These are phyloP conservation scores for Amaurobius ferox DNA, from an alignment of 2,888 invertebrate species.

Conservation along the genomic window DNA sequence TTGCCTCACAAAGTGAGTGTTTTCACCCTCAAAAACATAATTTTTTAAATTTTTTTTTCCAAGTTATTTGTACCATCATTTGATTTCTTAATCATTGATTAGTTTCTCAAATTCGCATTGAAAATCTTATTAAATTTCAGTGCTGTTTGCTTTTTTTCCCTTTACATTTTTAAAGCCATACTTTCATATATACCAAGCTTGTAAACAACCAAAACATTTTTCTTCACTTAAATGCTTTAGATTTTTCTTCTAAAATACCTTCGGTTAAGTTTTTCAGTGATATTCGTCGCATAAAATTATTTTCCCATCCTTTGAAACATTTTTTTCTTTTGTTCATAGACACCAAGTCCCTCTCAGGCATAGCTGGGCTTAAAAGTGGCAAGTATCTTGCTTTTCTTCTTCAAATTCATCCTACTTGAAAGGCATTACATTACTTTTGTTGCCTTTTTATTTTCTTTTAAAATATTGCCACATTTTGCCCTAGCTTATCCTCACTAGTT, in stretches of 20 bases:
- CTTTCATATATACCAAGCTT: neutral
- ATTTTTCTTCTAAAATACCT: neutral
- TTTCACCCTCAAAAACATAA: too few species aligned
- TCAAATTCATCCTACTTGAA: conserved; percentile 9
- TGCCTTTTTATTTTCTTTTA: conserved; percentile 10
- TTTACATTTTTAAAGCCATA: conserved; percentile 4
- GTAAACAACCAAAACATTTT: neutral
- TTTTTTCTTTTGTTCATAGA: conserved; percentile 33
- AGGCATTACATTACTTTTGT: conserved; percentile 12
- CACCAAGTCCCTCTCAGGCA: conserved; percentile 27
- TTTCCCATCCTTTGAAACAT: conserved; percentile 20
- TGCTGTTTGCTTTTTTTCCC: neutral
- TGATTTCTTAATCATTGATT: neutral
- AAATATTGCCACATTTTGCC: conserved; percentile 30
- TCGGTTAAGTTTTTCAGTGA: neutral
- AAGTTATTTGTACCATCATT: neutral
- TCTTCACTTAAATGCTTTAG: too few species aligned
- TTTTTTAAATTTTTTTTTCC: too few species aligned
- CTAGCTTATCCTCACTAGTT: conserved; percentile 15
- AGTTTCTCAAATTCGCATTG: neutral
- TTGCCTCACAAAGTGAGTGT: too few species aligned
- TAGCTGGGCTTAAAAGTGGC: conserved; percentile 31
- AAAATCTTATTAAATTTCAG: neutral
- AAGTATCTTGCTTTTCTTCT: conserved; percentile 29
- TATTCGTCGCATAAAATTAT: conserved; percentile 4